These are phyloP conservation scores for Elephantulus edwardii DNA, from an alignment of 2,113 vertebrate species.

Conservation along the genomic window DNA sequence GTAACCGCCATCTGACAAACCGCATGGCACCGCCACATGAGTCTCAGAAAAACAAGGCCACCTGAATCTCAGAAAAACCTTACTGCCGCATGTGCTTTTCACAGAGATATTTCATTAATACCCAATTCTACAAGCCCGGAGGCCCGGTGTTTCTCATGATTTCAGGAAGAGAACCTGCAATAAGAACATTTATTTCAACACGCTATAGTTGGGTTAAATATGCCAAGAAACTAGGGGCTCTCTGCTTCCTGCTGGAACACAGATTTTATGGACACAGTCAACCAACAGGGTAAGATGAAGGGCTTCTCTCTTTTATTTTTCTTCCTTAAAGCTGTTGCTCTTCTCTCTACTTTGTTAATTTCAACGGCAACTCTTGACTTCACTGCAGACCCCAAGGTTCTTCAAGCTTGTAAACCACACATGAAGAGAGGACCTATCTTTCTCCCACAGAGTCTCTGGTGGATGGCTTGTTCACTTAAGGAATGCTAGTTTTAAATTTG, in stretches of 20 bases:
- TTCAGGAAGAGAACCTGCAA: conserved; percentile 81
- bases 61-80: neutral
- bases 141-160: conserved; percentile 86
- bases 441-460: no score
- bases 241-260: conserved; percentile 85
- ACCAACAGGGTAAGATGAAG: conserved; percentile 76
- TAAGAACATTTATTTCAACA: conserved; percentile 72
- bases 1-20: neutral
- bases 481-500: neutral
- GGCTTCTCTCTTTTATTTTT: neutral
- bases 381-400: no score
- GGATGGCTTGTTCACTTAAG: no score
- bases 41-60: neutral
- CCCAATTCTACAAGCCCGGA: conserved; percentile 73
- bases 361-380: no score
- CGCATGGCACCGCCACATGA: neutral
- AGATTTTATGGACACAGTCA: conserved; percentile 85
- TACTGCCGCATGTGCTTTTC: no score
- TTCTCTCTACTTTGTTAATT: neutral
- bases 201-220: conserved; percentile 79
- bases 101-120: conserved; percentile 84
- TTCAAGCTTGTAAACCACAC: no score
- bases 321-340: neutral
- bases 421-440: no score
- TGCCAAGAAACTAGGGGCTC: conserved; percentile 79